Base-by-base conservation (phyloP, 2,797 vertebrate genomes). In the Siniperca scherzeri region DNA sequence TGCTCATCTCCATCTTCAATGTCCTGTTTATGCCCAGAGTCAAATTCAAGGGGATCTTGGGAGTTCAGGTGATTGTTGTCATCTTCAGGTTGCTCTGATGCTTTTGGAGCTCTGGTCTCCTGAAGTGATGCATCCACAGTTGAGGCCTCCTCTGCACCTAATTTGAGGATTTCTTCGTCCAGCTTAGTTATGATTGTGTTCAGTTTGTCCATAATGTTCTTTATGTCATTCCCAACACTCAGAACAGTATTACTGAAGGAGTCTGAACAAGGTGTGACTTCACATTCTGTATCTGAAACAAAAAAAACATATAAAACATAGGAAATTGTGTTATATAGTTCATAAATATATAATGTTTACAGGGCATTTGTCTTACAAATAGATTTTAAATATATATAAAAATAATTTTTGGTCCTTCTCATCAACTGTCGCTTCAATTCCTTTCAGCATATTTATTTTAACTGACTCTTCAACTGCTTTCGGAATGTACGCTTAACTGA, bases 151-250 rank as follows among this genome's bases (percentile, higher is more conserved):
- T 74, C 76, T 22, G 44, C 33, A 40, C 70, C 52, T 11, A 85
- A 62, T 3, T 76, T 48, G 21, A 71, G 48, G 53, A 90, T 80
- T 36, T 87, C 84, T 44, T 46, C n/a, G 0, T 93, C 85, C 73
- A 95, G 68, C 59, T 83, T 91, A 5, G 19, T 55, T 30, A 65
- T 77, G 64, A 94, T 85, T 1, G 36, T 22, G 60, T 56, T 74
- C 12, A 95, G 62, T 64, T 57, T 89, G 55, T 88, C 74, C 19
- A 72, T 36, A 2, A 95, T 88, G 38, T 68, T 66, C 16, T 89
- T 75, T 3, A 94, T 3, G 38, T 94, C 92, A 12, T 92, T 86
- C n/a, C 67, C 75, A 33, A 94, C 81, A 38, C 82, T 85, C 22
- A 66, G 25, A 8, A 93, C 50, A 14, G 67, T 74, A 10, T 76